Conservation (phyloP, 2,797 vertebrate genomes). For the Clamator glandarius region DNA sequence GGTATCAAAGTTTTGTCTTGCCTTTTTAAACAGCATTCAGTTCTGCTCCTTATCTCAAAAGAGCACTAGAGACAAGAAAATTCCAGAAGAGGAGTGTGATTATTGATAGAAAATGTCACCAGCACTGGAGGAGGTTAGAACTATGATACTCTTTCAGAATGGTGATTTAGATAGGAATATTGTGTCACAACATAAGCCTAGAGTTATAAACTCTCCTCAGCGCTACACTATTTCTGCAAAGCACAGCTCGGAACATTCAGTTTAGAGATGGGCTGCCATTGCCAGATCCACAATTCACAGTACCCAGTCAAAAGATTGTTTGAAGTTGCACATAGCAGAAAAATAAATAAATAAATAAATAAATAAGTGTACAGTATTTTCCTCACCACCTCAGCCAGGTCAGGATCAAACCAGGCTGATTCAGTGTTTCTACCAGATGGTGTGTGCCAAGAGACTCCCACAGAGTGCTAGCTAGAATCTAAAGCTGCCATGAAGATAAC, state of each 20-base stretch:
- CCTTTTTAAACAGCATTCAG: neutral
- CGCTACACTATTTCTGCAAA: neutral
- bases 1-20: neutral
- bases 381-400: neutral
- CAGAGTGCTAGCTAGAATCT: neutral
- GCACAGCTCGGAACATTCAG: neutral
- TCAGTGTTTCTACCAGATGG: neutral
- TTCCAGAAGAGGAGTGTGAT: neutral
- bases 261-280: neutral
- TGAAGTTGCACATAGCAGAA: neutral
- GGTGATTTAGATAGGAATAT: neutral
- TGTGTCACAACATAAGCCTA: neutral
- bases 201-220: neutral
- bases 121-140: neutral
- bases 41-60: neutral
- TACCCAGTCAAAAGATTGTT: neutral
- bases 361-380: neutral
- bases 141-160: neutral
- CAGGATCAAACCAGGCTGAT: neutral
- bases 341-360: no score
- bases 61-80: neutral
- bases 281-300: neutral
- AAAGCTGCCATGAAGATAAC: constrained; percentile 30
- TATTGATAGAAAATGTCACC: neutral
- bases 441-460: constrained; percentile 9